These are phyloP conservation scores for Brachypteracias leptosomus DNA, from an alignment of 2,113 vertebrate species.

Conservation along the genomic window DNA sequence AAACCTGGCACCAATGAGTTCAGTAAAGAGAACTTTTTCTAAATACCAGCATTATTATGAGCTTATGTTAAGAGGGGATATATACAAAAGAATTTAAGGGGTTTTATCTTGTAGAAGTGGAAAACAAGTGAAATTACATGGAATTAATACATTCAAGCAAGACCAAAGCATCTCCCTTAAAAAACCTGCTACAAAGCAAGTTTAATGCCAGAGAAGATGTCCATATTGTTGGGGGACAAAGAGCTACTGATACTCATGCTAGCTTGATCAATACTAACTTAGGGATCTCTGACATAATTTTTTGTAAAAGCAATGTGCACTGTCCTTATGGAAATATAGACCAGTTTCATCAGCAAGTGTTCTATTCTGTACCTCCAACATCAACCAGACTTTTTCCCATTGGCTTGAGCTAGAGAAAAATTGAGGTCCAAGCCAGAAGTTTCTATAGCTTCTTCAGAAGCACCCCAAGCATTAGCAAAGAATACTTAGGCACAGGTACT, in stretches of 20 bases:
- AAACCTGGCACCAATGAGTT: background rate
- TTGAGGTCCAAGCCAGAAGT: background rate
- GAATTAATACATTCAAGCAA: background rate
- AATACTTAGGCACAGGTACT: background rate
- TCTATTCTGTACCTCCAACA: background rate
- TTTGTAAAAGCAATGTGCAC: background rate
- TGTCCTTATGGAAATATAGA: background rate
- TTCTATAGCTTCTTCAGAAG: background rate
- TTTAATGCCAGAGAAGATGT: background rate
- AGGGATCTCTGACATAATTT: background rate
- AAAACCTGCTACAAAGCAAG: background rate
- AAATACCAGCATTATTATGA: slow-evolving; percentile 3
- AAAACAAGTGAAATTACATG: background rate
- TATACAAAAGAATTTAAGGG: background rate
- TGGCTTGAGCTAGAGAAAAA: background rate
- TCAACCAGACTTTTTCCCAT: background rate
- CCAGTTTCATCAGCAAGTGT: background rate
- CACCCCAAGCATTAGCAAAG: background rate
- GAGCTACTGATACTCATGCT: background rate
- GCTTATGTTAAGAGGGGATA: slow-evolving; percentile 19
- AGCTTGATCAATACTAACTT: background rate
- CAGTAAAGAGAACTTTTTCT: background rate
- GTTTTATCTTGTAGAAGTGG: background rate
- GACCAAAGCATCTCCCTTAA: background rate
- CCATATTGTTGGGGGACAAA: fast-evolving